Evolutionary conservation across 2,113 vertebrate genomes (phyloP).

Genomic region (Hirundichthys speculiger): DNA sequence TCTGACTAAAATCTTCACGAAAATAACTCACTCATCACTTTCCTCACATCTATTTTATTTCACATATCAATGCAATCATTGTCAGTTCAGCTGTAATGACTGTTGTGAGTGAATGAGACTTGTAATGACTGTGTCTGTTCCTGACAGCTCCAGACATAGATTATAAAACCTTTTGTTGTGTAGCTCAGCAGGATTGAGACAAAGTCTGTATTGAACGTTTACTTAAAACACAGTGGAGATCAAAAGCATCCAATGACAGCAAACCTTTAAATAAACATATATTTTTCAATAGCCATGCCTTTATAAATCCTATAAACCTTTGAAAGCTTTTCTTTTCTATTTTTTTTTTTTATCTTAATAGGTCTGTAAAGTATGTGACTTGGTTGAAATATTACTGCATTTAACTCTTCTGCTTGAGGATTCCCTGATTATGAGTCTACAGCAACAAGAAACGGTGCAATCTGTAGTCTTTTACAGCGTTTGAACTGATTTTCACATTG

Average conservation of each 20-base stretch:
- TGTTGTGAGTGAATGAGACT: neutral
- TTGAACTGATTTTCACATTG: neutral
- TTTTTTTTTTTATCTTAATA: neutral
- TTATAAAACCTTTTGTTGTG: neutral
- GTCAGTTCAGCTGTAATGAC: conserved; percentile 5
- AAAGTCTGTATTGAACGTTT: conserved; percentile 22
- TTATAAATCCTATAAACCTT: conserved; percentile 8
- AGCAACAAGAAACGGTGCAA: neutral
- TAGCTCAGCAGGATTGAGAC: neutral
- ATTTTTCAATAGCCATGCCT: neutral
- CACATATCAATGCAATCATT: conserved; percentile 3
- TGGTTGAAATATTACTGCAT: too few species aligned
- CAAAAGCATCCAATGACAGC: neutral
- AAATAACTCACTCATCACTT: neutral
- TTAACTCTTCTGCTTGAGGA: too few species aligned
- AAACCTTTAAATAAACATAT: conserved; percentile 1
- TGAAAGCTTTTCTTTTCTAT: conserved; percentile 1
- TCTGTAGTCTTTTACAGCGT: neutral
- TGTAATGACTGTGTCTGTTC: conserved; percentile 8
- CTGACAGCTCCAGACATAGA: conserved; percentile 3
- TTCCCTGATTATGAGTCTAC: too few species aligned
- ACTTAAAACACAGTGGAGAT: neutral
- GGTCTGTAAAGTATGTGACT: too few species aligned
- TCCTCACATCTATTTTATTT: neutral
- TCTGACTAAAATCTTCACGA: neutral